These are phyloP conservation scores for Patella depressa DNA, from an alignment of 2,888 invertebrate genomes.

Conservation along the genomic window DNA sequence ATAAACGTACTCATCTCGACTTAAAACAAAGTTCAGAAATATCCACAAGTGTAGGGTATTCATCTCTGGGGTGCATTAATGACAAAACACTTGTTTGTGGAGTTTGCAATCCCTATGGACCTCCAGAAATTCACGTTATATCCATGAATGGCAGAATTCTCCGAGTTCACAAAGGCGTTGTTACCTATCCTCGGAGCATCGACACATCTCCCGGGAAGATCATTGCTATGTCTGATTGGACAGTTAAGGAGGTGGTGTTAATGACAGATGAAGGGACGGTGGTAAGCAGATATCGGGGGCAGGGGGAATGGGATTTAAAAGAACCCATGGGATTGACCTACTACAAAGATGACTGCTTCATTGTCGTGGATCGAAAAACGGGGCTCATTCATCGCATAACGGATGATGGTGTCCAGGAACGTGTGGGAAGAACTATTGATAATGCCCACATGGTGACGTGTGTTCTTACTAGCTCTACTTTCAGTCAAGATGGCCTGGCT, in stretches of 20 bases:
- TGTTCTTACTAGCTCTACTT: background rate
- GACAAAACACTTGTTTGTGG: slow-evolving; percentile 2
- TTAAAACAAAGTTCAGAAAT: background rate
- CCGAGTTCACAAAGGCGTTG: background rate
- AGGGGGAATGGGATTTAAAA: background rate
- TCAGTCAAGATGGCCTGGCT: background rate
- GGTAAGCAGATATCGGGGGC: background rate
- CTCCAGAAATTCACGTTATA: slow-evolving; percentile 15
- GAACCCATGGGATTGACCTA: slow-evolving; percentile 17
- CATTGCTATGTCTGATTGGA: slow-evolving; percentile 22
- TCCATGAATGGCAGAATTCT: background rate
- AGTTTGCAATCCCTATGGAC: slow-evolving; percentile 14
- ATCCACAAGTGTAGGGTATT: background rate
- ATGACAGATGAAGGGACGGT: background rate
- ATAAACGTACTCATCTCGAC: background rate
- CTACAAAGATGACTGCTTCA: slow-evolving; percentile 1
- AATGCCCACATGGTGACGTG: background rate
- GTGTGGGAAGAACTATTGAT: background rate
- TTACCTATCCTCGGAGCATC: slow-evolving; percentile 13
- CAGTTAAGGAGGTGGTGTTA: slow-evolving; percentile 12
- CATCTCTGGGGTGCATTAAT: slow-evolving; percentile 8
- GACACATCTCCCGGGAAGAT: slow-evolving; percentile 8
- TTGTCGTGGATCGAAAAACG: slow-evolving; percentile 15
- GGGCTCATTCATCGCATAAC: background rate
- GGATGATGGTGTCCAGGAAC: background rate